Conservation (phyloP, 2,113 vertebrate genomes). For the Cnemophilus loriae region DNA sequence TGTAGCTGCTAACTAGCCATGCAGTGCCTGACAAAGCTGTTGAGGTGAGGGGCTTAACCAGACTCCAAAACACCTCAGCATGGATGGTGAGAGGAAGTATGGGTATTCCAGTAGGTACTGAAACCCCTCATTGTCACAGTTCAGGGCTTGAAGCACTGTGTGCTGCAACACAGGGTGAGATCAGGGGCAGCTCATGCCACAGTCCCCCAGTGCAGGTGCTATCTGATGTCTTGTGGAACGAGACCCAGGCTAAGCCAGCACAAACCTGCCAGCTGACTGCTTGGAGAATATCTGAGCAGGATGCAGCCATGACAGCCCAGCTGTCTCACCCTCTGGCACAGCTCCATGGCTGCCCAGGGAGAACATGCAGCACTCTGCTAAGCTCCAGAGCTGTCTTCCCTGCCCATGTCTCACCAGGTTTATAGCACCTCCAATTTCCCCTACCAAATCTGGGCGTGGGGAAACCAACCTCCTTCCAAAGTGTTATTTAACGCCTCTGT, state of each 20-base stretch:
- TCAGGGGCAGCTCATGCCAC: neutral
- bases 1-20: neutral
- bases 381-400: neutral
- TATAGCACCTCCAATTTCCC: neutral
- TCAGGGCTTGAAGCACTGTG: neutral
- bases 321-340: neutral
- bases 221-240: rapidly evolving
- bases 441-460: rapidly evolving
- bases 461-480: neutral
- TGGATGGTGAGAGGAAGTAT: neutral
- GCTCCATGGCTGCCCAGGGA: neutral
- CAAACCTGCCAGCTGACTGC: neutral
- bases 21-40: neutral
- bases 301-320: neutral
- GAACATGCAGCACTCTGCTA: rapidly evolving
- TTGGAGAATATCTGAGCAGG: neutral
- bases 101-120: neutral
- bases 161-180: neutral
- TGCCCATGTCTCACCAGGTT: neutral
- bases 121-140: neutral
- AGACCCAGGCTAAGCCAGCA: neutral
- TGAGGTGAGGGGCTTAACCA: neutral
- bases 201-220: rapidly evolving
- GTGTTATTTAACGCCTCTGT: neutral
- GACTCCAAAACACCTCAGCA: neutral